phyloP scores from a whole-genome alignment of 2,113 vertebrate species.

The Galbula dea region DNA sequence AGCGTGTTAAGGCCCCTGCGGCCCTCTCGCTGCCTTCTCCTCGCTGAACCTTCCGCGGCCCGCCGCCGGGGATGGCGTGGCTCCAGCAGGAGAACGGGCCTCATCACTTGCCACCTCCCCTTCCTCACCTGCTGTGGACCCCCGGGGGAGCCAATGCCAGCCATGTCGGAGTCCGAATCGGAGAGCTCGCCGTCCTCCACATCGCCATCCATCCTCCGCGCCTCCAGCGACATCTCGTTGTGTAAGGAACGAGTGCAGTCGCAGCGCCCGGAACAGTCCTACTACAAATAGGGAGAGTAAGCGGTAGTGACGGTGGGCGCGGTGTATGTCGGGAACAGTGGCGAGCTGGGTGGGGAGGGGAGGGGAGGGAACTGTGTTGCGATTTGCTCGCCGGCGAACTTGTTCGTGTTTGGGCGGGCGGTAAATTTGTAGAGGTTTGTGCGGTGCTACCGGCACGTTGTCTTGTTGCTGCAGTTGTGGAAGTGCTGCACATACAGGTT shows the following conservation, averaged over 20 bases:
- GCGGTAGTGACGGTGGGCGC: accelerated
- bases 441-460: accelerated
- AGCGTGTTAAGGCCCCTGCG: neutral
- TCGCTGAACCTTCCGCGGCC: neutral
- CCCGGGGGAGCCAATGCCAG: slow-evolving; percentile 36
- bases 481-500: accelerated
- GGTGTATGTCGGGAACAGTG: neutral
- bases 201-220: slow-evolving; percentile 77
- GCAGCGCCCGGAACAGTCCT: neutral
- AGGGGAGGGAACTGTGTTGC: accelerated
- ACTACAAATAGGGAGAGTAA: neutral
- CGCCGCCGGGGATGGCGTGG: neutral
- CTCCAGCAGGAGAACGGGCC: neutral
- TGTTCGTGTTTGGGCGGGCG: accelerated
- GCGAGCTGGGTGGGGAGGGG: accelerated
- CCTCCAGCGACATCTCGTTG: slow-evolving; percentile 76
- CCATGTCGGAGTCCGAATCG: slow-evolving; percentile 85
- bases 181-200: slow-evolving; percentile 90
- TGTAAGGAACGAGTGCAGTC: too few relatives aligned
- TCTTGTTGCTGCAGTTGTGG: accelerated
- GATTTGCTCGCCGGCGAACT: accelerated
- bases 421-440: too few relatives aligned
- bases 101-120: neutral
- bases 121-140: slow-evolving; percentile 26
- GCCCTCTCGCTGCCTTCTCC: neutral